Evolutionary conservation across 2,797 vertebrate genomes (phyloP).

Genomic region (Pangasius sanitwongsei): DNA sequence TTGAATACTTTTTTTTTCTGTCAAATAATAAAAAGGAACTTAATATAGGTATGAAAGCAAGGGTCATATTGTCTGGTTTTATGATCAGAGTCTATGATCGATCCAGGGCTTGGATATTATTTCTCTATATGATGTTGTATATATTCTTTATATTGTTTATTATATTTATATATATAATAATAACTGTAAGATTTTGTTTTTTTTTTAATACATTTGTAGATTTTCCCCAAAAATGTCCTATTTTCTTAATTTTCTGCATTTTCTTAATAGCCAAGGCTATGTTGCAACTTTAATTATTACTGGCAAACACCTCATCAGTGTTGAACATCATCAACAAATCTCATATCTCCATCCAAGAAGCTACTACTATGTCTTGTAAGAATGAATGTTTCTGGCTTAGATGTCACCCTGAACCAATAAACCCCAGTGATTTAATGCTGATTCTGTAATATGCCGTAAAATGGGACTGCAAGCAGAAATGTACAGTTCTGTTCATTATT

Average conservation of each 20-base stretch:
- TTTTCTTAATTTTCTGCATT: neutral
- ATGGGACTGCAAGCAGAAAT: neutral
- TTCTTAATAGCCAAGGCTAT: neutral
- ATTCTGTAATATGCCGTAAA: constrained; percentile 1
- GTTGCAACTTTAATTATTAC: neutral
- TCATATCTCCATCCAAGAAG: neutral
- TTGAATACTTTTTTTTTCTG: neutral
- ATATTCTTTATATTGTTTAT: neutral
- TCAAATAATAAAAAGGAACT: constrained; percentile 10
- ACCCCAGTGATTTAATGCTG: constrained; percentile 13
- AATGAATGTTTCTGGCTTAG: neutral
- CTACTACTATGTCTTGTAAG: constrained; percentile 14
- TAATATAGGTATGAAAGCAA: constrained; percentile 19
- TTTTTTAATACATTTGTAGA: constrained; percentile 4
- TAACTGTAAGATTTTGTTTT: too few species aligned
- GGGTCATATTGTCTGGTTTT: constrained; percentile 23
- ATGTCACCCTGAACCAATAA: neutral
- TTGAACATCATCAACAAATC: too few species aligned
- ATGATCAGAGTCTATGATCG: constrained; percentile 4
- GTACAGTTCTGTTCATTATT: constrained; percentile 16
- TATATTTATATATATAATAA: too few species aligned
- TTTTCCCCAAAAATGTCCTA: neutral
- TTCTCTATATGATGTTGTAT: neutral
- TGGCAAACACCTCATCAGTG: neutral
- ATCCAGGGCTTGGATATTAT: neutral